Evolutionary conservation across 2,113 vertebrate species (phyloP).

Genomic region (Ivindomyrus marchei): DNA sequence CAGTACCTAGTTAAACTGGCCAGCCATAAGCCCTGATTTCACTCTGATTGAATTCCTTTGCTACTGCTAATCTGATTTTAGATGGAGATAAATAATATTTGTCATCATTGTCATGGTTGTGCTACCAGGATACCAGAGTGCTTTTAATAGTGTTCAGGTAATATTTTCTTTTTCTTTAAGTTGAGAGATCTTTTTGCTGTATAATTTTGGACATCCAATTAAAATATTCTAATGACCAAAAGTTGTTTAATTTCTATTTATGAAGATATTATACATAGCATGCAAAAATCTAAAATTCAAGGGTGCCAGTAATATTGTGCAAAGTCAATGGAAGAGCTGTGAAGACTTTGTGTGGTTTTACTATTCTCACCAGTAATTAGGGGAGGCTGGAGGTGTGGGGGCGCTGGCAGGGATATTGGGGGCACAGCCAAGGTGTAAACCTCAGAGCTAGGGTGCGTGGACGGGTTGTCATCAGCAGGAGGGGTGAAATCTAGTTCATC

Average conservation of each 20-base stretch:
- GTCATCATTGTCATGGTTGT: neutral
- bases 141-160: neutral
- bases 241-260: neutral
- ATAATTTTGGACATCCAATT: neutral
- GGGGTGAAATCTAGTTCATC: conserved; percentile 76
- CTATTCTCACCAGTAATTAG: conserved; percentile 46
- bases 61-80: neutral
- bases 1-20: neutral
- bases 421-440: conserved; percentile 72
- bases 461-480: conserved; percentile 73
- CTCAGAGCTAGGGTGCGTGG: conserved; percentile 68
- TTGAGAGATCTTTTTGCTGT: neutral
- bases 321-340: neutral
- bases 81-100: neutral
- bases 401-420: conserved; percentile 55
- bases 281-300: neutral
- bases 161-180: neutral
- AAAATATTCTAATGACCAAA: neutral
- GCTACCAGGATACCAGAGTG: neutral
- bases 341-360: neutral
- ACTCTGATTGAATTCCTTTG: neutral
- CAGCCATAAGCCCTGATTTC: neutral
- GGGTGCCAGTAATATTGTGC: neutral
- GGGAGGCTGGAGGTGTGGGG: conserved; percentile 60
- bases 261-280: neutral